Evolutionary conservation across 2,888 invertebrate species (phyloP), one percentile per base, ranked within the genome.

Genomic region (Halocaridina rubra): DNA sequence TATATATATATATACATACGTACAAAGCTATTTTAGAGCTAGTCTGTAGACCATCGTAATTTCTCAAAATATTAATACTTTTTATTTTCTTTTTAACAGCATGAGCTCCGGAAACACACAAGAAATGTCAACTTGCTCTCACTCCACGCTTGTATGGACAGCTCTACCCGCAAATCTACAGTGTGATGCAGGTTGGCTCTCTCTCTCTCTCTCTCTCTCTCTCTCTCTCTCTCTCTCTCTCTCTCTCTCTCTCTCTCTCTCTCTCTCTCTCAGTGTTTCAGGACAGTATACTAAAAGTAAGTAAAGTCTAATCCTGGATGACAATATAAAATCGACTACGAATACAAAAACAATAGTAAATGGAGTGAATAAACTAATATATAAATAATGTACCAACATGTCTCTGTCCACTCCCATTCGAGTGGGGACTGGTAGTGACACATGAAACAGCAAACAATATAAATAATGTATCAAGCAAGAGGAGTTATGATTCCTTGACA

Each of bases 1-100:
- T 24, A 71, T 71, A 71, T 71, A 71, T 24, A 71, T 71, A 71
- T 24, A 71, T 71, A 71, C 30, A 71, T 22, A 71, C 10, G 27
- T 5, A 10, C n/a, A 5, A 8, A 19, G 4, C 10, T 30, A 27
- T 24, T 71, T n/a, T 13, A 29, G 30, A 8, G 30, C 4, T 8
- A 4, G 10, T 24, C 27, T 27, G 71, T 5, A 24, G n/a, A 71
- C 24, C 8, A 29, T 24, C 24, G 8, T 10, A 27, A 10, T n/a
- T 8, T 22, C 24, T 16, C 67, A 13, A 10, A 10, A 5, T 19
- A 5, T 24, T n/a, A 5, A 19, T 24, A 8, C 64, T 64, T 64
- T 22, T 16, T 10, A 7, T 10, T 22, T 64, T 64, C 64, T 64
- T 64, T 10, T 64, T 10, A 10, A 10, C 22, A 16, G 5, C 22